Evolutionary conservation across 2,888 invertebrate species (phyloP), one percentile per base, ranked within the genome.

Genomic region (Pimpla rufipes): DNA sequence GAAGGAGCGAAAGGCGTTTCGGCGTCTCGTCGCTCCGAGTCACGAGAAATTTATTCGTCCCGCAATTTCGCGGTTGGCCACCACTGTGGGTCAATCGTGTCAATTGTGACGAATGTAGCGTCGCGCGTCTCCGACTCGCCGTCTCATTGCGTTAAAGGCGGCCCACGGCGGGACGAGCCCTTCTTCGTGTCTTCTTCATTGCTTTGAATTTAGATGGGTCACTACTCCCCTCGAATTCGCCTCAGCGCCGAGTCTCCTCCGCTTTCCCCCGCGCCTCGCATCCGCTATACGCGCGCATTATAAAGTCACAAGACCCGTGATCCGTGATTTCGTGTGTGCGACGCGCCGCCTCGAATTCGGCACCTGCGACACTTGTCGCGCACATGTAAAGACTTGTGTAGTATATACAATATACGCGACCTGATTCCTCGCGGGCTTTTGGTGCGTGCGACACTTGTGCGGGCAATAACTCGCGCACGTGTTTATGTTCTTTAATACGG

Each of bases 71-170:
- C 35, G 59, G 86, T 89, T 90, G 89, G 91, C 88, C 89, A 89
- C 87, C 91, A 79, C 90, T 89, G 88, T 84, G 87, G 90, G 90
- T 91, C 91, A 92, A 91, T 91, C 88, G 87, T 89, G 91, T 90
- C 92, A 92, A 92, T 90, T 91, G 88, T 90, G 89, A 91, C 88
- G 88, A 91, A 90, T 90, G 88, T 88, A 78, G 42, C 89, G 88
- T 89, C 89, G 88, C 87, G 85, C 81, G 75, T 84, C 81, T 79
- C 62, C 45, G 55, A 42, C 67, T 57, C 5, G 45, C 16, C 35
- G 45, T 18, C 59, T 59, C 73, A 59, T 59, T 59, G 59, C 16
- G 6, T 59, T 16, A n/a, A n/a, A 23, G n/a, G 7, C 35, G 16
- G 16, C 35, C 35, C 55, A 71, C 71, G 59, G n/a, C 29, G 29